These are phyloP conservation scores for Lasioglossum albipes DNA, from an alignment of 1,140 invertebrate species.

Conservation along the genomic window DNA sequence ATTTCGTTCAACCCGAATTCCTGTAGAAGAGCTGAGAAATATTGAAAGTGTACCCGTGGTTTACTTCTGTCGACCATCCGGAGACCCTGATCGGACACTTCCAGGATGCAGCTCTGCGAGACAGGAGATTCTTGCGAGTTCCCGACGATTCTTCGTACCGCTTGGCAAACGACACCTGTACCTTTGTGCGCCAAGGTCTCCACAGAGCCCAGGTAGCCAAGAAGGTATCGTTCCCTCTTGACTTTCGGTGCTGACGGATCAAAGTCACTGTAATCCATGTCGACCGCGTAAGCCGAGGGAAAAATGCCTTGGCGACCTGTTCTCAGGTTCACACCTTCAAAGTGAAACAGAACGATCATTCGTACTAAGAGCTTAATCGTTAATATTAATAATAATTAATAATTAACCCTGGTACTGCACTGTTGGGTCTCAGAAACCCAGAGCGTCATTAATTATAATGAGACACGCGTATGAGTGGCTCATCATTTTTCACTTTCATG, in stretches of 20 bases:
- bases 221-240: conserved; percentile 92
- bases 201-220: conserved; percentile 97
- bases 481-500: too few relatives aligned
- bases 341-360: background rate
- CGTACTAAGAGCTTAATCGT: too few relatives aligned
- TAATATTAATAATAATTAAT: too few relatives aligned
- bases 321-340: conserved; percentile 92
- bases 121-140: conserved; percentile 84
- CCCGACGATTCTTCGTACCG: conserved; percentile 90
- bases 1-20: background rate
- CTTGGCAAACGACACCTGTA: conserved; percentile 92
- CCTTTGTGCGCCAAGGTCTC: conserved; percentile 97
- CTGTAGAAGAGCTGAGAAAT: background rate
- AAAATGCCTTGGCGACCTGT: conserved; percentile 97
- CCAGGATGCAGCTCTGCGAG: conserved; percentile 91
- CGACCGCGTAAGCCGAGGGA: conserved; percentile 97
- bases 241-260: conserved; percentile 92
- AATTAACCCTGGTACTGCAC: too few relatives aligned
- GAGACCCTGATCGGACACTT: conserved; percentile 96
- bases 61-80: conserved; percentile 95
- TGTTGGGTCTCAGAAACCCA: too few relatives aligned
- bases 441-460: too few relatives aligned
- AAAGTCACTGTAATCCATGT: conserved; percentile 96
- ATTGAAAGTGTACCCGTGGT: conserved; percentile 80
- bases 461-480: too few relatives aligned